Percentiles rank a stretch among this genome's conserved stretches.
Evolutionary conservation across 2,113 vertebrate genomes (phyloP).

Genomic region (Campylorhamphus procurvoides): DNA sequence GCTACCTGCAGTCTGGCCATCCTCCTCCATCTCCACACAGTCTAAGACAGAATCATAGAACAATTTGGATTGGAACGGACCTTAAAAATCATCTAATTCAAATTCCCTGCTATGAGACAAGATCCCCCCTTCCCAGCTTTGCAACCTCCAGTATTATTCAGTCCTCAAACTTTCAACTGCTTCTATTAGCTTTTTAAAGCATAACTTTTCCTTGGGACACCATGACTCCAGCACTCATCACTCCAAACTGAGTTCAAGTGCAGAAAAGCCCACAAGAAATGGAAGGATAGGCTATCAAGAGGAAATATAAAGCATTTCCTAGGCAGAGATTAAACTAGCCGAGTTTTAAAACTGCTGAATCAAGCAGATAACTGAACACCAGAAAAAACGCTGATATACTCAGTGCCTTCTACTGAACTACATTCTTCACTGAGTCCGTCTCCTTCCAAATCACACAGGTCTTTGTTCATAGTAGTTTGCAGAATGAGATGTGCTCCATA

Average conservation of each 20-base stretch:
- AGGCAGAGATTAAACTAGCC: neutral
- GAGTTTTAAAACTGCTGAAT: neutral
- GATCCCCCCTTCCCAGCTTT: neutral
- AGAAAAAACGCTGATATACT: neutral
- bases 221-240: neutral
- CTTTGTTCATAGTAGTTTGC: neutral
- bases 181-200: neutral
- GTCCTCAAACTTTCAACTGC: neutral
- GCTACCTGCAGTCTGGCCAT: neutral
- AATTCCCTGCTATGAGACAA: neutral
- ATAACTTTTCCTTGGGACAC: neutral
- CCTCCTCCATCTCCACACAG: too few species aligned
- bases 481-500: neutral
- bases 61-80: neutral
- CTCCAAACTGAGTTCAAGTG: neutral
- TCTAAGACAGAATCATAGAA: rapidly evolving
- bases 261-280: neutral
- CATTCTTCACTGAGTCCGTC: neutral
- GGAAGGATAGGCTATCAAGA: neutral
- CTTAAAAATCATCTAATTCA: neutral
- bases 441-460: neutral
- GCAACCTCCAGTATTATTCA: neutral
- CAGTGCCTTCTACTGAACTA: neutral
- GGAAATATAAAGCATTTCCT: neutral
- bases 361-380: neutral